Percentiles rank a stretch among this genome's conserved stretches.
These are phyloP conservation scores for Tryphoninae sp. DNA, from an alignment of 2,888 invertebrate species.

Conservation along the genomic window DNA sequence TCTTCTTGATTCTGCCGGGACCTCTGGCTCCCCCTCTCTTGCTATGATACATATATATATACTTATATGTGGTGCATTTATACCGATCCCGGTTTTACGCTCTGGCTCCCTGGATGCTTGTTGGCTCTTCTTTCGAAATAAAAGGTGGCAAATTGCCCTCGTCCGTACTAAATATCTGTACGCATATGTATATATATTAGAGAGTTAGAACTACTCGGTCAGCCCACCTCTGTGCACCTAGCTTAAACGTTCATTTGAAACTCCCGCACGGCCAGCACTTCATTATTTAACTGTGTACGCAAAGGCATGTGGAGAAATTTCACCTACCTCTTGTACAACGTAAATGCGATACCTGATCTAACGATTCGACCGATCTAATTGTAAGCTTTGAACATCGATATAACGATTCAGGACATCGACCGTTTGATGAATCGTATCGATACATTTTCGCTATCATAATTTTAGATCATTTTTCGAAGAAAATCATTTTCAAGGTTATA, in stretches of 20 bases:
- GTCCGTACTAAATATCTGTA: neutral
- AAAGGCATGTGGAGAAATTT: neutral
- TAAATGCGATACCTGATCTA: neutral
- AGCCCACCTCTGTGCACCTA: neutral
- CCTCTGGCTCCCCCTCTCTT: constrained; percentile 10
- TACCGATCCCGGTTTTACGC: constrained; percentile 43
- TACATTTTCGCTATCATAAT: too few species aligned
- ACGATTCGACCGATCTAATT: neutral
- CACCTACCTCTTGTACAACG: neutral
- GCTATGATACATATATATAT: constrained; percentile 2
- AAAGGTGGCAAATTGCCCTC: constrained; percentile 44
- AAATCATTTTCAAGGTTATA: too few species aligned
- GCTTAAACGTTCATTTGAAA: constrained; percentile 15
- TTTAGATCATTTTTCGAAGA: too few species aligned
- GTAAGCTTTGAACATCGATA: too few species aligned
- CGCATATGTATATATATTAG: neutral
- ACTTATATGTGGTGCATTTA: constrained; percentile 22
- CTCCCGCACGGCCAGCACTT: constrained; percentile 15
- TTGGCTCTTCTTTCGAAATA: constrained; percentile 30
- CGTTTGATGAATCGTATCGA: too few species aligned
- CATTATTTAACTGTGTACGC: constrained; percentile 29
- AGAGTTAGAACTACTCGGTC: neutral
- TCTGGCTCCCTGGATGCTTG: constrained; percentile 14
- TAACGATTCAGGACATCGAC: too few species aligned
- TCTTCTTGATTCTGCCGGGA: constrained; percentile 47